A percentile compares a stretch with the other conserved stretches of the same genome.
phyloP scores from a whole-genome alignment of 2,113 vertebrate genomes.

The Cottus gobio region DNA sequence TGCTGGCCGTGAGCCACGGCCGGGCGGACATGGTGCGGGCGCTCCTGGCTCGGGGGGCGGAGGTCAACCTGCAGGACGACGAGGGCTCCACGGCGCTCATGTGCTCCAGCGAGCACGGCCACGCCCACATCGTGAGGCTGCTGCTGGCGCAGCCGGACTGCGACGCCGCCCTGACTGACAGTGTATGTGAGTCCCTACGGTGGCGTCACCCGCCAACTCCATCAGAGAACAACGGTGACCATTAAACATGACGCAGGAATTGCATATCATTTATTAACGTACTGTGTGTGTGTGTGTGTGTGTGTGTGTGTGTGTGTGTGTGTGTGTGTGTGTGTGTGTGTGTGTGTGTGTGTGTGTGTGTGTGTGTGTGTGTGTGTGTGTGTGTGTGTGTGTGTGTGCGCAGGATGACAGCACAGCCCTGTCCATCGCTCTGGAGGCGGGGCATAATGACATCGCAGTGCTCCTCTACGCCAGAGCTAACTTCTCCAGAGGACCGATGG shows the following conservation, averaged over 20 bases:
- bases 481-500: constrained; percentile 90
- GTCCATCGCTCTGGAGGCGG: constrained; percentile 95
- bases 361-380: too few relatives aligned
- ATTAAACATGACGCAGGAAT: not conserved
- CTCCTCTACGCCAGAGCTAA: constrained; percentile 96
- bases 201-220: constrained; percentile 27
- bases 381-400: constrained; percentile 30
- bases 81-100: constrained; percentile 97
- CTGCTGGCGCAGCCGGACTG: constrained; percentile 91
- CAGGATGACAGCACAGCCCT: constrained; percentile 97
- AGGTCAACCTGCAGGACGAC: constrained; percentile 95
- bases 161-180: constrained; percentile 91
- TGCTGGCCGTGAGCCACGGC: constrained; percentile 96
- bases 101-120: constrained; percentile 96
- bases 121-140: constrained; percentile 93
- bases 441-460: constrained; percentile 95
- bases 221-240: not conserved
- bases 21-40: constrained; percentile 94
- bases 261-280: not conserved
- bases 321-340: constrained; percentile 29
- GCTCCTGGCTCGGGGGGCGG: constrained; percentile 90
- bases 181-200: constrained; percentile 83
- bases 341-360: constrained; percentile 29
- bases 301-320: too few relatives aligned
- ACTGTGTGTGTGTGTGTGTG: not conserved